phyloP scores from a whole-genome alignment of 2,888 invertebrate genomes.

The Villa cingulata region DNA sequence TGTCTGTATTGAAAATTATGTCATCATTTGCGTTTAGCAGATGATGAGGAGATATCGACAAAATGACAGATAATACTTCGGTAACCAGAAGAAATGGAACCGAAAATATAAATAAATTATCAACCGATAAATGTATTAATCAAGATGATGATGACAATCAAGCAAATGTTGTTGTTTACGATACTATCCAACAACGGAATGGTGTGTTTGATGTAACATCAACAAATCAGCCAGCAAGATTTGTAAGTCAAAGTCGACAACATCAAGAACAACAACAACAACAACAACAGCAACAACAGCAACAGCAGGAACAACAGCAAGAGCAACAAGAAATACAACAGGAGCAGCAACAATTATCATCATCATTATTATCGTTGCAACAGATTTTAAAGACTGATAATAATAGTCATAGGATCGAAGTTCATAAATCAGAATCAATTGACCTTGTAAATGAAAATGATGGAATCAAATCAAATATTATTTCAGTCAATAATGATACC shows the following conservation, averaged over 20 bases:
- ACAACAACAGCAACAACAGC: too few species aligned
- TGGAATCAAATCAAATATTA: not conserved
- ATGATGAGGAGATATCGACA: conserved; percentile 4
- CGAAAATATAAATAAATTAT: conserved; percentile 4
- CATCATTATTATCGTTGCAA: not conserved
- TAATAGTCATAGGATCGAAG: conserved; percentile 1
- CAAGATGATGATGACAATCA: conserved; percentile 3
- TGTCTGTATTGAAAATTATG: not conserved
- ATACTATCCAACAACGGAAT: conserved; percentile 2
- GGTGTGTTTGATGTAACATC: conserved; percentile 1
- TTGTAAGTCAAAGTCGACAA: too few species aligned
- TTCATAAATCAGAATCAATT: conserved; percentile 6
- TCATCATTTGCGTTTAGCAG: not conserved
- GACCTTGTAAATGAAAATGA: conserved; percentile 1
- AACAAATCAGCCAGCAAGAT: not conserved
- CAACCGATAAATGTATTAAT: not conserved
- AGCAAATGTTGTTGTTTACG: not conserved
- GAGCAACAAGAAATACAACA: not conserved
- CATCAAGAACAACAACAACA: too few species aligned
- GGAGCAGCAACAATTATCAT: not conserved
- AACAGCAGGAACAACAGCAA: too few species aligned
- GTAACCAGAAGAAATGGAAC: conserved; percentile 6
- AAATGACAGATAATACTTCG: conserved; percentile 10
- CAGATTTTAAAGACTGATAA: not conserved
- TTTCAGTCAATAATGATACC: not conserved